These are phyloP conservation scores for Sarcophaga rosellei DNA, from an alignment of 2,888 invertebrate genomes.

Conservation along the genomic window DNA sequence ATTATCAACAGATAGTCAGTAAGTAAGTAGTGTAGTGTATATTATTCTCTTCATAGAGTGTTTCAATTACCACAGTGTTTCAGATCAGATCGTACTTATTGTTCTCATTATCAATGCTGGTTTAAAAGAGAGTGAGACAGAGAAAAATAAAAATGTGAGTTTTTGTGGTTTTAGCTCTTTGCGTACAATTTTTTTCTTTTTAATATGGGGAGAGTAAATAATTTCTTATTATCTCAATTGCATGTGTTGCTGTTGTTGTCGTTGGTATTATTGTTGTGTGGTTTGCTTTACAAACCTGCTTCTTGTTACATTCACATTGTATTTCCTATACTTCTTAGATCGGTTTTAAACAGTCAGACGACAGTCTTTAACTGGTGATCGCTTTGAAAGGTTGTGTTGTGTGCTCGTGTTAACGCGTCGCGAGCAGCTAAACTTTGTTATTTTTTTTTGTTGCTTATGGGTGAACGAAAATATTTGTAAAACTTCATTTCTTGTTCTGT, in stretches of 20 bases:
- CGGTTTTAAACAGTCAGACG: conserved; percentile 26
- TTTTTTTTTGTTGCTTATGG: too few species aligned
- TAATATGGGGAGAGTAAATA: too few species aligned
- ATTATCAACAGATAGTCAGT: background rate
- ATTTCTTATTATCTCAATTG: background rate
- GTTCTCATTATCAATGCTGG: background rate
- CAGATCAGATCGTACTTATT: background rate
- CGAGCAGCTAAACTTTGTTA: too few species aligned
- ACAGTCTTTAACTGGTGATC: conserved; percentile 66
- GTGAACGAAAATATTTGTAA: too few species aligned
- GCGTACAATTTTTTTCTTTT: too few species aligned
- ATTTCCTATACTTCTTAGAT: conserved; percentile 34
- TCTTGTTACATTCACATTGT: conserved; percentile 6
- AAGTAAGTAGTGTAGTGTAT: background rate
- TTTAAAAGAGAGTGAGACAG: background rate
- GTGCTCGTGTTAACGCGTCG: too few species aligned
- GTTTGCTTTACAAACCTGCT: conserved; percentile 43
- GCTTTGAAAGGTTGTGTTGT: conserved; percentile 52
- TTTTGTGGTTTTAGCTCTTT: too few species aligned
- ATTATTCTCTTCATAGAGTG: too few species aligned
- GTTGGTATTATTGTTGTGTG: background rate
- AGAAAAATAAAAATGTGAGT: background rate
- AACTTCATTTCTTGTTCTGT: too few species aligned
- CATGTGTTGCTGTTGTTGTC: background rate
- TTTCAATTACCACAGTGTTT: background rate